phyloP scores from a whole-genome alignment of 1,140 invertebrate genomes.

The Mactra quadrangularis region DNA sequence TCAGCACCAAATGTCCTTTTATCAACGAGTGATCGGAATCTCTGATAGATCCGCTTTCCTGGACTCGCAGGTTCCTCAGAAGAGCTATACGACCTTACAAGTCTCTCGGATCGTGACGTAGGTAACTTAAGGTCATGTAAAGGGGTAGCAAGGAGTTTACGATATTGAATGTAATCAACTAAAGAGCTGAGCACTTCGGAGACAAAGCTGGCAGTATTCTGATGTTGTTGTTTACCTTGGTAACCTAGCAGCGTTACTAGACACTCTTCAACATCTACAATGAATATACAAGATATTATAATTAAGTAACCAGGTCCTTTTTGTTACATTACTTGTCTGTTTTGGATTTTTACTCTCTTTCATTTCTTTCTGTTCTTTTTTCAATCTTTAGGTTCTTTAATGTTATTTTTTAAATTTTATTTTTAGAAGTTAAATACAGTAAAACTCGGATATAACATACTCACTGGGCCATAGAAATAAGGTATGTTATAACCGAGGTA shows the following conservation, averaged over 20 bases:
- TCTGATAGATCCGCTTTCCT: conserved; percentile 29
- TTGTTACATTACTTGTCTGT: too few species aligned
- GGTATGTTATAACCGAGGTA: too few species aligned
- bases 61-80: conserved; percentile 43
- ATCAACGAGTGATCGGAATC: conserved; percentile 52
- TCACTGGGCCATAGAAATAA: too few species aligned
- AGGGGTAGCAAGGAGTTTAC: conserved; percentile 71
- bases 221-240: conserved; percentile 42
- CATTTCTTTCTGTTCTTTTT: too few species aligned
- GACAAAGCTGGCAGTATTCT: conserved; percentile 37
- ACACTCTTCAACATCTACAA: conserved; percentile 75
- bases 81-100: conserved; percentile 48
- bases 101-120: conserved; percentile 42
- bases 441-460: too few species aligned
- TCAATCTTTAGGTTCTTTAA: too few species aligned
- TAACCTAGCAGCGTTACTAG: conserved; percentile 74
- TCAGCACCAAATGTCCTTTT: conserved; percentile 47
- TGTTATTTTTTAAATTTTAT: too few species aligned
- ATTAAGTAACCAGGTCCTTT: too few species aligned
- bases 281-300: conserved; percentile 18
- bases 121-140: conserved; percentile 68
- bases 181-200: conserved; percentile 70
- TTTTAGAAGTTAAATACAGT: too few species aligned
- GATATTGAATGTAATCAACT: conserved; percentile 71
- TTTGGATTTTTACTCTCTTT: too few species aligned